Evolutionary conservation across 2,888 invertebrate genomes (phyloP).

Genomic region (Dasysyrphus albostriatus): DNA sequence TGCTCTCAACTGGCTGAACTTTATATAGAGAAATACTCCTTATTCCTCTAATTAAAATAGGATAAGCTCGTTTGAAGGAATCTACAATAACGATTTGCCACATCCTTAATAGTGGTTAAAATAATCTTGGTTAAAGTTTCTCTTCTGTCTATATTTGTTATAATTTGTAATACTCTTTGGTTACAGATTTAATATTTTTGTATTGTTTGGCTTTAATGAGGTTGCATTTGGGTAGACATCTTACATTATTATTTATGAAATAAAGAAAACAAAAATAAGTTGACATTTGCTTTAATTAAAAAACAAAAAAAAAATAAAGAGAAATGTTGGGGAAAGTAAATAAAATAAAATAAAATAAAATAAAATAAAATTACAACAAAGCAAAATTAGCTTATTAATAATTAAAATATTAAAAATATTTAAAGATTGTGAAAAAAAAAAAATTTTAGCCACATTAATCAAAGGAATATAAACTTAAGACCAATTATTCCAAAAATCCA

Average conservation of each 20-base stretch:
- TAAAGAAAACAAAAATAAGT: background rate
- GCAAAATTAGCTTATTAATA: no score
- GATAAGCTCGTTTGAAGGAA: conserved; percentile 72
- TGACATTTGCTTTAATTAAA: background rate
- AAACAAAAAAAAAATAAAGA: background rate
- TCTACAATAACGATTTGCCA: conserved; percentile 67
- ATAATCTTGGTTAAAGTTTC: conserved; percentile 51
- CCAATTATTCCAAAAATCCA: no score
- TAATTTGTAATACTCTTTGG: conserved; percentile 37
- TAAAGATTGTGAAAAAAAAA: no score
- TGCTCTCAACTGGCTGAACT: background rate
- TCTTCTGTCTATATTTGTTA: background rate
- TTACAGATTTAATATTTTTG: background rate
- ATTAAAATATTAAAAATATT: no score
- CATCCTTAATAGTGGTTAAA: conserved; percentile 53
- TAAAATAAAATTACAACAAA: no score
- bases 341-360: no score
- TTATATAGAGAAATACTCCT: background rate
- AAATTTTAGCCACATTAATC: no score
- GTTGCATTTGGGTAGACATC: background rate
- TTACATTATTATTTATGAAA: background rate
- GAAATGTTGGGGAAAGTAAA: no score
- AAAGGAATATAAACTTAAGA: no score
- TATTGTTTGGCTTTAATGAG: background rate
- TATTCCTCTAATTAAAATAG: conserved; percentile 73